Base-by-base conservation (phyloP, 2,888 invertebrate genomes). In the Leucoma salicis region DNA sequence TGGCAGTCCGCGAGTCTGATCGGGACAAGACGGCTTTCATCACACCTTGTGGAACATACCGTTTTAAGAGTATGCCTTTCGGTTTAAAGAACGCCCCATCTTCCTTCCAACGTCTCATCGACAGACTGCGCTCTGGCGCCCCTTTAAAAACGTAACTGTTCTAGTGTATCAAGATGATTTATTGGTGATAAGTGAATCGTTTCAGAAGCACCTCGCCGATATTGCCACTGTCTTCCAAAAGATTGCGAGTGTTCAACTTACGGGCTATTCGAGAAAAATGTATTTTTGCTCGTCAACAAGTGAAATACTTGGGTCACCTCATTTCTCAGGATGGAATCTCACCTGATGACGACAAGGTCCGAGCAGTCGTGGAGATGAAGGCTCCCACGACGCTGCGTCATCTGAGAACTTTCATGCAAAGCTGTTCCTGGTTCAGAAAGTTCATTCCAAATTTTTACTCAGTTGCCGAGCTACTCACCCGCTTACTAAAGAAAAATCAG, bases 1-100 rank as follows among this genome's bases (percentile, higher is more conserved):
- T 76, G 75, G 0, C 78, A 74, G 44, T 75, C 66, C 62, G 77
- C 76, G 38, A 4, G 6, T 2, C 28, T 11, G 65, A 71, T 37
- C 49, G 47, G 21, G 50, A 57, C 7, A 70, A 69, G 39, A 72
- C 71, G 0, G 59, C 60, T 0, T 72, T 73, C 33, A 49, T 63
- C 1, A 63, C 66, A 0, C 66, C 67, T 4, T 56, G 66, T 25
- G 71, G 70, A 1, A 57, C 53, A 0, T 72, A 47, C 31, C 52
- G 58, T 4, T 75, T 74, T 25, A 59, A 57, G 1, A 41, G 64
- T 7, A 71, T 70, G 70, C 65, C 67, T 0, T 70, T 74, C 28
- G 69, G 70, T 0, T 32, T 71, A 0, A 39, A 53, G n/a, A 70
- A 72, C 32, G 68, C 66, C 1, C 68, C 70, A 4, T 53, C 66